These are phyloP conservation scores for Tubulanus polymorphus DNA, from an alignment of 2,888 invertebrate genomes.

Conservation along the genomic window DNA sequence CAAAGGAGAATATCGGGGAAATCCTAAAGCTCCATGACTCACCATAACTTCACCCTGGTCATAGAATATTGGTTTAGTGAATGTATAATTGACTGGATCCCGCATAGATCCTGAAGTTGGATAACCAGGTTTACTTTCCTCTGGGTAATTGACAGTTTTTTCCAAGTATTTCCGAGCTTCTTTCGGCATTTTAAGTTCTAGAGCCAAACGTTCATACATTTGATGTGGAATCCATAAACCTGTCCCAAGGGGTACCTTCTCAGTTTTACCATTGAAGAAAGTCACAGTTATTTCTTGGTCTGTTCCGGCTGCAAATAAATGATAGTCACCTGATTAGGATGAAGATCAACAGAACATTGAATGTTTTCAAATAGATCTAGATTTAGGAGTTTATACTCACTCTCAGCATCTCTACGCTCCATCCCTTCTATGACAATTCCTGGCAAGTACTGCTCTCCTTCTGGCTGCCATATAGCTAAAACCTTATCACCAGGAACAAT, in stretches of 20 bases:
- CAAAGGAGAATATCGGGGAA: constrained; percentile 20
- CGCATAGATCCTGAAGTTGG: constrained; percentile 42
- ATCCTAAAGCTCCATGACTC: constrained; percentile 26
- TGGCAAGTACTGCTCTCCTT: constrained; percentile 44
- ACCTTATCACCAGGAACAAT: constrained; percentile 46
- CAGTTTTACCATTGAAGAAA: constrained; percentile 45
- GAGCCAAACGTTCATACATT: constrained; percentile 43
- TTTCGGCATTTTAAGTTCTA: constrained; percentile 47
- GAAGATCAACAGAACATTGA: no score
- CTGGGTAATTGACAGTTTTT: constrained; percentile 38
- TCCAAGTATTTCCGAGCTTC: constrained; percentile 39
- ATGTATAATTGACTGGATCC: constrained; percentile 35
- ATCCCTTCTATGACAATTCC: constrained; percentile 48
- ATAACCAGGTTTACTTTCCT: constrained; percentile 39
- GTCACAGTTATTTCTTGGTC: constrained; percentile 41
- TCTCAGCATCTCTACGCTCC: constrained; percentile 36
- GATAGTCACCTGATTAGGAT: no score
- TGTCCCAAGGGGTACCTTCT: constrained; percentile 28
- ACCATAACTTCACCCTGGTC: constrained; percentile 26
- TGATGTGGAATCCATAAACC: constrained; percentile 48
- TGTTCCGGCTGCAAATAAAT: constrained; percentile 31
- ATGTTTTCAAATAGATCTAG: no score
- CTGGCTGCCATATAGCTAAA: constrained; percentile 45
- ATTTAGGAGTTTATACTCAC: constrained; percentile 18
- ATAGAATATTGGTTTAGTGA: constrained; percentile 28